Evolutionary conservation across 1,140 invertebrate species (phyloP).

Genomic region (Drosophila ogumai): DNA sequence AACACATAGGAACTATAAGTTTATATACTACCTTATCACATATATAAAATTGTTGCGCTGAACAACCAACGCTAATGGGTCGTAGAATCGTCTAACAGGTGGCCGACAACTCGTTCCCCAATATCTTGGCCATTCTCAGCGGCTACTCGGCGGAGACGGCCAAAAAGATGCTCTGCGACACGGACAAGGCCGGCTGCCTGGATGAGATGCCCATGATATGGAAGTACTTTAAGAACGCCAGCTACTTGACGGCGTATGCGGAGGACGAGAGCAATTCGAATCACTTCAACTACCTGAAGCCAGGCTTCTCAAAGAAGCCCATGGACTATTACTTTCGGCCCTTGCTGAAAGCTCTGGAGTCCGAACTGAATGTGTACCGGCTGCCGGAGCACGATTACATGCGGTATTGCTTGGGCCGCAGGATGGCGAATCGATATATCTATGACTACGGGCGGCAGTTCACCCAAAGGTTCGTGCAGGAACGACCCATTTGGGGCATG

Average conservation of each 20-base stretch:
- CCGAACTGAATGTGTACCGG: slow-evolving; percentile 12
- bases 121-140: slow-evolving; percentile 91
- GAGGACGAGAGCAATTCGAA: slow-evolving; percentile 91
- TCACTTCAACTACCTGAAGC: slow-evolving; percentile 92
- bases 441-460: slow-evolving; percentile 87
- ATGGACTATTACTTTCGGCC: slow-evolving; percentile 93
- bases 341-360: slow-evolving; percentile 88
- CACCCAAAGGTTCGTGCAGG: slow-evolving; percentile 71
- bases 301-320: slow-evolving; percentile 91
- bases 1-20: neutral
- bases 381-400: slow-evolving; percentile 18
- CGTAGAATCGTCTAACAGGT: slow-evolving; percentile 78
- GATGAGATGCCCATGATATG: slow-evolving; percentile 91
- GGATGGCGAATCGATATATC: slow-evolving; percentile 86
- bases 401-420: slow-evolving; percentile 86
- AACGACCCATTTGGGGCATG: slow-evolving; percentile 89
- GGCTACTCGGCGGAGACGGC: slow-evolving; percentile 86
- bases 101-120: slow-evolving; percentile 92
- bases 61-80: neutral
- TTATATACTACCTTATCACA: too few species aligned
- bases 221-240: slow-evolving; percentile 89
- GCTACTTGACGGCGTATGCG: slow-evolving; percentile 91
- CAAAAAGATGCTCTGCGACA: slow-evolving; percentile 85
- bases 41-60: neutral
- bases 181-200: slow-evolving; percentile 85